Evolutionary conservation across 2,888 invertebrate genomes (phyloP).

Genomic region (Lysandra coridon): DNA sequence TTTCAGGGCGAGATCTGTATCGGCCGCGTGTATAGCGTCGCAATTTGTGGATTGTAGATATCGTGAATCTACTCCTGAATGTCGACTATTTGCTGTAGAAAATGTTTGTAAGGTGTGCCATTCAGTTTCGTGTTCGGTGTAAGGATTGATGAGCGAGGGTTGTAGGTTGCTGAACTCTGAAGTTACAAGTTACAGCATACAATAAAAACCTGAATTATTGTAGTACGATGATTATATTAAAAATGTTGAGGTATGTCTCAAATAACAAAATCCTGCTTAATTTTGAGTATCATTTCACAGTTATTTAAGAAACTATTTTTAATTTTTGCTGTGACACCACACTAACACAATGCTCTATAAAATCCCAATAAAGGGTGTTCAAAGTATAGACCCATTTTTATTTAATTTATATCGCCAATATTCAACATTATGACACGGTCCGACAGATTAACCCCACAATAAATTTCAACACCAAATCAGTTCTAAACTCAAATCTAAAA

Average conservation of each 20-base stretch:
- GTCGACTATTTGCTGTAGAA: conserved; percentile 33
- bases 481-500: conserved; percentile 61
- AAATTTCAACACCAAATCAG: conserved; percentile 45
- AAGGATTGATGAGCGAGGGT: not conserved
- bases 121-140: not conserved
- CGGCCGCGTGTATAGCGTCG: conserved; percentile 70
- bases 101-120: not conserved
- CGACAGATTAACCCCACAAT: conserved; percentile 41
- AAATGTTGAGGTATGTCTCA: no score
- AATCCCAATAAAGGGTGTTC: conserved; percentile 12
- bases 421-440: conserved; percentile 37
- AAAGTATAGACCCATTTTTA: conserved; percentile 48
- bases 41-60: conserved; percentile 76
- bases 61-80: conserved; percentile 49
- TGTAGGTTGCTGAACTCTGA: not conserved
- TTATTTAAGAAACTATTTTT: not conserved
- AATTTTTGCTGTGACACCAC: no score
- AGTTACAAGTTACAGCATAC: not conserved
- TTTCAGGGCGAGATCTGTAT: conserved; percentile 72
- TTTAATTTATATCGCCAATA: not conserved
- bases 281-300: not conserved
- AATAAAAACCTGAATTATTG: no score
- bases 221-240: no score
- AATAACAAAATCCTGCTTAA: no score
- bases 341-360: not conserved